Base-by-base conservation (phyloP, 2,888 invertebrate species). In the Mesoligia furuncula region DNA sequence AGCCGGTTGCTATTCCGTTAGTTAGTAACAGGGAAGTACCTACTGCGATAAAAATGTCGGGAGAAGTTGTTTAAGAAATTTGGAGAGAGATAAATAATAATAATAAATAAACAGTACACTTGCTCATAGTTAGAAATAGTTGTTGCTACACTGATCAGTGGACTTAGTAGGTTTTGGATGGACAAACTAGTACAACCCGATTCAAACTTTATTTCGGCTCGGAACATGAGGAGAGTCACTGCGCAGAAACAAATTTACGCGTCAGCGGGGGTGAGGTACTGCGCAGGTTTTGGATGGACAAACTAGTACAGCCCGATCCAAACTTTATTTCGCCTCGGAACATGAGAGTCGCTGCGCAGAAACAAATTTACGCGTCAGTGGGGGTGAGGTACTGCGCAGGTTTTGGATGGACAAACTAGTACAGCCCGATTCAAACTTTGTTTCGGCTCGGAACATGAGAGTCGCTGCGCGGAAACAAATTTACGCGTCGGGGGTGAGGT, bases 11-110 rank as follows among this genome's bases (percentile, higher is more conserved):
- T 81, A 75, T 65, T 75, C 45, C 20, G 11, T 39, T 72, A 13
- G 51, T 62, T 66, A 74, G 84, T n/a, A 65, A 84, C 85, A 75
- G 67, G 73, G 69, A 70, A 54, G 70, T 81, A 73, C 81, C 84
- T 78, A 84, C 78, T n/a, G 39, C 11, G 75, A 84, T 84, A 78
- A 84, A 77, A 75, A 71, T 24, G 20, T 27, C 67, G 64, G 45
- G 54, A 77, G 75, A 75, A 66, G 39, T 80, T 66, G 42, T 67
- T 72, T 7, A 66, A 75, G 77, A 68, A 74, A 73, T 68, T 62
- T 11, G 39, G n/a, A 66, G 51, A 48, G 24, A 64, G 57, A 80
- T 72, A 54, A 64, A 42, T 57, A 78, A 70, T 57, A 78, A 70
- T 78, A 64, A 57, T 65, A 77, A 77, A 77, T 77, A 77, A 48